Conservation (phyloP, 2,888 invertebrate genomes). For the Scaptomyza parva region DNA sequence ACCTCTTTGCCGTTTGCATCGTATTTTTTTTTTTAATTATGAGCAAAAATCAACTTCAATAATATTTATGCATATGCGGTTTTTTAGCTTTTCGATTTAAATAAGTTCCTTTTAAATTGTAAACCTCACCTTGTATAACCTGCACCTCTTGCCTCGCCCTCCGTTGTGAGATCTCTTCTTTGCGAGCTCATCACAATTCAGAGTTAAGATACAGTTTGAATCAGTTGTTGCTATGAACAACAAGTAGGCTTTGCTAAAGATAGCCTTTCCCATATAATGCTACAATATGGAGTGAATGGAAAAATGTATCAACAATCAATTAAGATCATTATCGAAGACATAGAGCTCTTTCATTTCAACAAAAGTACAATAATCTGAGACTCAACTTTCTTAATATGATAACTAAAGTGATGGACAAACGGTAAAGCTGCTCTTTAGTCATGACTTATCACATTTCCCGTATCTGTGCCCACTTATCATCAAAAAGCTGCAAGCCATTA, state of each 20-base stretch:
- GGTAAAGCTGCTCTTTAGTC: constrained; percentile 26
- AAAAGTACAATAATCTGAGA: constrained; percentile 11
- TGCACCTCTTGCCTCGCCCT: constrained; percentile 15
- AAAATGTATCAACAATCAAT: constrained; percentile 8
- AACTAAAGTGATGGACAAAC: constrained; percentile 9
- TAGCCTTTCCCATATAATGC: no score
- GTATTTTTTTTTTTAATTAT: constrained; percentile 68
- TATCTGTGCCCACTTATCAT: constrained; percentile 52
- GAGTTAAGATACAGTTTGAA: constrained; percentile 2
- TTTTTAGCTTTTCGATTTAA: constrained; percentile 68
- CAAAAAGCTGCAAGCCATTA: constrained; percentile 15
- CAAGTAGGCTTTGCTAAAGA: no score
- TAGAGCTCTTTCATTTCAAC: constrained; percentile 7
- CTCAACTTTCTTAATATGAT: constrained; percentile 27
- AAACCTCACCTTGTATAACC: constrained; percentile 28
- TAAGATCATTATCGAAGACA: constrained; percentile 19
- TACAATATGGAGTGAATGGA: no score
- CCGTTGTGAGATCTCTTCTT: constrained; percentile 11
- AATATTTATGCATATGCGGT: constrained; percentile 77
- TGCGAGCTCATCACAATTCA: constrained; percentile 18
- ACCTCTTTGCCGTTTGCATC: constrained; percentile 1
- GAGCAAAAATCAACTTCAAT: constrained; percentile 71
- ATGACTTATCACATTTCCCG: constrained; percentile 23
- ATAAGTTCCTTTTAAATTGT: constrained; percentile 62
- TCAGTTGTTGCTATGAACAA: no score